Evolutionary conservation across 23 tunicate genomes (phyloP), one percentile per base, ranked within the genome.

Genomic region (Clavelina lepadiformis): DNA sequence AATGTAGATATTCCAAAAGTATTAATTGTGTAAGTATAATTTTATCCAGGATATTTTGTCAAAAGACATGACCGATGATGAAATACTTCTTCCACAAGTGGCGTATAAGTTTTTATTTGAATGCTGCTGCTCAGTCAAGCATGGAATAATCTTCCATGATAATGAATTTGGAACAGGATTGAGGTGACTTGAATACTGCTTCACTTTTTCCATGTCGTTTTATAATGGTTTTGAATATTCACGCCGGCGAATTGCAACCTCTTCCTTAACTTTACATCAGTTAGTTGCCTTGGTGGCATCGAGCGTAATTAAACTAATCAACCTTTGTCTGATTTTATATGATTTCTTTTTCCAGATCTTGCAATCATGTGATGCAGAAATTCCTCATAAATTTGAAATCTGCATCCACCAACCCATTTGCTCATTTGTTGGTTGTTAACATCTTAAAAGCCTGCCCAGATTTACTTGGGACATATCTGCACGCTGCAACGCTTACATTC

Each of bases 141-240:
- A 69, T 59, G 85, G 85, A 36, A 79, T 79, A n/a, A 79, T 69
- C 52, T 79, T 79, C 61, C 28, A 38, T 26, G 85, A 79, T 61
- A 58, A 45, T 25, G 49, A 49, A 29, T 69, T 47, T 44, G 85
- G 85, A 35, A 69, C 68, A 32, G 61, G 53, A 24, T 51, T 3
- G 21, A 71, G 77, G 77, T 71, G 11, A n/a, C 28, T 19, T 46
- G 20, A 46, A n/a, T 19, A 46, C 19, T 19, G 19, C 20, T 46
- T 20, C 0, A n/a, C n/a, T n/a, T n/a, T n/a, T n/a, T n/a, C n/a
- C n/a, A n/a, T n/a, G n/a, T n/a, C n/a, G n/a, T n/a, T n/a, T n/a
- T n/a, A n/a, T n/a, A n/a, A n/a, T n/a, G n/a, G n/a, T n/a, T n/a
- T n/a, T n/a, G n/a, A n/a, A n/a, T n/a, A n/a, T n/a, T n/a, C n/a